Evolutionary conservation across 2,797 vertebrate genomes (phyloP), one percentile per base, ranked within the genome.

Genomic region (Sebastes cheni): DNA sequence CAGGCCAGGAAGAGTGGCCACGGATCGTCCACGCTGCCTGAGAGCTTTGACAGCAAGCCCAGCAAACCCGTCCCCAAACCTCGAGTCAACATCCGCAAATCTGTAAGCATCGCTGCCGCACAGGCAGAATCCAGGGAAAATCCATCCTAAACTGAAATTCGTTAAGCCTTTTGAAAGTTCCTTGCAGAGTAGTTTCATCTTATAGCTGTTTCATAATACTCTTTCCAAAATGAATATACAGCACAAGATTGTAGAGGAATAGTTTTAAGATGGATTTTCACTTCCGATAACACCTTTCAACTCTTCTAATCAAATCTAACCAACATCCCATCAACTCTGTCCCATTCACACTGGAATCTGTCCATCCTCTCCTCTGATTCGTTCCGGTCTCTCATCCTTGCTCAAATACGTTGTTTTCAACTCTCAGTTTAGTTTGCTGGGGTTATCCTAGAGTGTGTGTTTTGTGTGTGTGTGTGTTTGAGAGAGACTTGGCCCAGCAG

Each of bases 31-130:
- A 99, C 98, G 0, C 97, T 99, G 83, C 98, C 98, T 0, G 98
- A 99, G 94, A 99, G 98, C 95, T 99, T 99, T 72, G 98, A 99
- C 95, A 97, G 96, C 95, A 99, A 99, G 92, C 97, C 98, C 77
- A 96, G 96, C 94, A 99, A 99, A 88, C 98, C 99, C 58, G 97
- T 99, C 88, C 99, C 99, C 86, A 99, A 99, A 94, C 99, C 99
- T 71, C 97, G 99, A 2, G 96, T 98, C 93, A 99, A 98, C 96
- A 98, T 99, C 90, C 98, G 99, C 90, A 99, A 99, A 96, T 96
- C 98, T 92, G 98, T 99, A 96, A 96, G 98, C 96, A 91, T 13
- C 39, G 0, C 56, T 6, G 23, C 34, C 18, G 1, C 61, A 8
- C 56, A 13, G 20, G 22, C 3, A 4, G 0, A 39, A 39, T 6